These are phyloP conservation scores for Symphodus melops DNA, from an alignment of 2,113 vertebrate genomes.

Conservation along the genomic window DNA sequence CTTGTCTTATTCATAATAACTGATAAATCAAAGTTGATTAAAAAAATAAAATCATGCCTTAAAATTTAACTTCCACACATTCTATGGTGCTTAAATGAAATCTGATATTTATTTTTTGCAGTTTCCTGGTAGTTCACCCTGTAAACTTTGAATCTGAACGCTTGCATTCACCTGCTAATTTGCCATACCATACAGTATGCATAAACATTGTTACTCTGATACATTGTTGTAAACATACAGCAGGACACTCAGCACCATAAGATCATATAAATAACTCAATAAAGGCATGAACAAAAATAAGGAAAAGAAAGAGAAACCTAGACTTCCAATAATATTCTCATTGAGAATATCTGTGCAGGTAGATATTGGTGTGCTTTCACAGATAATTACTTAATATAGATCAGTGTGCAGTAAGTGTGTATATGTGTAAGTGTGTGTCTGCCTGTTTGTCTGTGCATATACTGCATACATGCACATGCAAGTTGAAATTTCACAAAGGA, in stretches of 20 bases:
- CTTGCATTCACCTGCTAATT: slow-evolving; percentile 55
- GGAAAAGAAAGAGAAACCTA: slow-evolving; percentile 40
- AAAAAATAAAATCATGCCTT: slow-evolving; percentile 58
- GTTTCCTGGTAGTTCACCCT: slow-evolving; percentile 55
- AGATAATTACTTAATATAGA: slow-evolving; percentile 61
- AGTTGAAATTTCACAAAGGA: slow-evolving; percentile 61
- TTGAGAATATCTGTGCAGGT: slow-evolving; percentile 78
- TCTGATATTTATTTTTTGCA: slow-evolving; percentile 38
- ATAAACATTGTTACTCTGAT: slow-evolving; percentile 49
- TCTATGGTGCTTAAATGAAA: slow-evolving; percentile 53
- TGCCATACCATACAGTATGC: slow-evolving; percentile 35
- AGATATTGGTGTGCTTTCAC: slow-evolving; percentile 80
- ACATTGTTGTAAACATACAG: slow-evolving; percentile 77
- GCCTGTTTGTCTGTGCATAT: slow-evolving; percentile 52
- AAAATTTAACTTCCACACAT: slow-evolving; percentile 22
- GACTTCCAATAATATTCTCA: slow-evolving; percentile 47
- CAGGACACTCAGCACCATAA: slow-evolving; percentile 76
- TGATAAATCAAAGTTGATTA: neutral
- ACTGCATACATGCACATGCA: slow-evolving; percentile 69
- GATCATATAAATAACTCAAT: slow-evolving; percentile 65
- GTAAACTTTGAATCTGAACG: slow-evolving; percentile 75
- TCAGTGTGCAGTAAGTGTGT: slow-evolving; percentile 50
- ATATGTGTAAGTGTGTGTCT: slow-evolving; percentile 12
- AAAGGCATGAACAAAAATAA: slow-evolving; percentile 72
- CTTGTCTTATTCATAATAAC: neutral